Evolutionary conservation across 2,113 vertebrate genomes (phyloP).

Genomic region (Regulus satrapa): DNA sequence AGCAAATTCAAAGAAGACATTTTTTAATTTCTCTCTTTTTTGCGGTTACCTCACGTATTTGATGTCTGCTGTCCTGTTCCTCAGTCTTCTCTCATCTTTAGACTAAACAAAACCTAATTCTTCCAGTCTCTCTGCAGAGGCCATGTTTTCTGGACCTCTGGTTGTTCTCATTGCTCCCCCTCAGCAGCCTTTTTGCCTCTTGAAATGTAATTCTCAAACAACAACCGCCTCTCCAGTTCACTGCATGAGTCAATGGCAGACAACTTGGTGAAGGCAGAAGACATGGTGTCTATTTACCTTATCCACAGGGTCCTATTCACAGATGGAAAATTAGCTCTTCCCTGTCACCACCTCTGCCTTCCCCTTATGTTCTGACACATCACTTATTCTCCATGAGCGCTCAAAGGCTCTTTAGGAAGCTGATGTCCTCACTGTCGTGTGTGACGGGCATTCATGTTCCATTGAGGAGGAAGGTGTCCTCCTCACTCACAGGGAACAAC

Average conservation of each 20-base stretch:
- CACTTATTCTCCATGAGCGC: neutral
- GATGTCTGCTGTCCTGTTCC: neutral
- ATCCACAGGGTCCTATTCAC: neutral
- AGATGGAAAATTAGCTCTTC: neutral
- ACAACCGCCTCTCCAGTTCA: neutral
- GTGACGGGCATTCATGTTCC: neutral
- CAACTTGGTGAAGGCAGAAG: neutral
- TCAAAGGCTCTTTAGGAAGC: neutral
- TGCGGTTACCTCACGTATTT: conserved; percentile 23
- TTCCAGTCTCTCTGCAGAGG: neutral
- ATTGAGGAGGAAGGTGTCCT: neutral
- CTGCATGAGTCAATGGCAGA: neutral
- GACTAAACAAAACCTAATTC: conserved; percentile 58
- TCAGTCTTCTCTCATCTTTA: neutral
- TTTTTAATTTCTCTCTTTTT: neutral
- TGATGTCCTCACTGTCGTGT: fast-evolving
- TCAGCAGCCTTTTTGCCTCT: neutral
- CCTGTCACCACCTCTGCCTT: neutral
- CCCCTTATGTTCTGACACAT: neutral
- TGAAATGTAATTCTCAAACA: neutral
- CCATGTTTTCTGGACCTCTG: neutral
- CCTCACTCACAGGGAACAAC: neutral
- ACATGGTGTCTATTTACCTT: neutral
- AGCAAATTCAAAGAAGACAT: neutral
- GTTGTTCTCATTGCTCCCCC: neutral